These are phyloP conservation scores for Zaprionus lachaisei DNA, from an alignment of 1,140 invertebrate species.

Conservation along the genomic window DNA sequence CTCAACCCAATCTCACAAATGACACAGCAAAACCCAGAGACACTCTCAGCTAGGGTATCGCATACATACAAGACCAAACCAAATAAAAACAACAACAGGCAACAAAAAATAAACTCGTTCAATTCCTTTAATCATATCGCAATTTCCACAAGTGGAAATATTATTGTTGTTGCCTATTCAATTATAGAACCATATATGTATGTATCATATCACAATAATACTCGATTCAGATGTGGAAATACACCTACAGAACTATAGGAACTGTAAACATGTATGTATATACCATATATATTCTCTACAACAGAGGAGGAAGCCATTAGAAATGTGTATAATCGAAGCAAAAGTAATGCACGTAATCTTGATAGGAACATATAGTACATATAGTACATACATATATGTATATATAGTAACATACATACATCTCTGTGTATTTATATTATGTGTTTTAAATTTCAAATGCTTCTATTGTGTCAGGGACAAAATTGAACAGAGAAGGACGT, in stretches of 20 bases:
- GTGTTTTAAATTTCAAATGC: conserved; percentile 2
- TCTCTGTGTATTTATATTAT: background rate
- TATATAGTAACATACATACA: background rate
- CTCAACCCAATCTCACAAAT: background rate
- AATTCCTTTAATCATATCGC: conserved; percentile 53
- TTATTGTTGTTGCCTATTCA: conserved; percentile 13
- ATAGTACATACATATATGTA: background rate
- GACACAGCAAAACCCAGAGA: background rate
- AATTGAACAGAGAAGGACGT: background rate
- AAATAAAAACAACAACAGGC: conserved; percentile 9
- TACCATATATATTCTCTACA: background rate
- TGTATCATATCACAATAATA: conserved; percentile 13
- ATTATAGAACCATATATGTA: conserved; percentile 17
- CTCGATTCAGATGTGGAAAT: conserved; percentile 18
- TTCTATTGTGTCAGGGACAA: conserved; percentile 16
- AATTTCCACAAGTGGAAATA: conserved; percentile 37
- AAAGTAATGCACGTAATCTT: conserved; percentile 33
- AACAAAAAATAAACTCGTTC: background rate
- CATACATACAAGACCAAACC: background rate
- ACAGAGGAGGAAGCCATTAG: conserved; percentile 31
- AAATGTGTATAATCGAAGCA: conserved; percentile 23
- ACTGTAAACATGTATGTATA: background rate
- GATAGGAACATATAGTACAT: conserved; percentile 2
- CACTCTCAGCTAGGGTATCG: conserved; percentile 1
- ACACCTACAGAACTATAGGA: background rate